phyloP scores from a whole-genome alignment of 64 coral and sea anemone genomes.

The Catalaphyllia jardinei region DNA sequence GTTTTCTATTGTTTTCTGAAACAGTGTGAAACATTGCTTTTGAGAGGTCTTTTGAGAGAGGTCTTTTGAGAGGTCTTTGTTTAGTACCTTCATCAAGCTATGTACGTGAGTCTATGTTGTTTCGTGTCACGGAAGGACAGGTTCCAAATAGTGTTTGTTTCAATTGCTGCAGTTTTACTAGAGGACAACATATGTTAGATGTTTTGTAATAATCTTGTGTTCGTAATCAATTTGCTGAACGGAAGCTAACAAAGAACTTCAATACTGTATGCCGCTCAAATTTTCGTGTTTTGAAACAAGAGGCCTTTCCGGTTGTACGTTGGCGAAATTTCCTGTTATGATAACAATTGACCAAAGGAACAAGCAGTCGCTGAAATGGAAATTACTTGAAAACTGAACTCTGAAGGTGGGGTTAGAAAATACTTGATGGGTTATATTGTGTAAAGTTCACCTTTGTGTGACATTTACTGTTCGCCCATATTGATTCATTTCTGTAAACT shows the following conservation, averaged over 20 bases:
- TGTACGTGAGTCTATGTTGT: no score
- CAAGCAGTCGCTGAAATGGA: neutral
- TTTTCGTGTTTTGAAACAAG: constrained; percentile 13
- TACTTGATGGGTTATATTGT: neutral
- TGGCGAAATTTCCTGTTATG: neutral
- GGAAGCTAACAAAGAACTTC: constrained; percentile 15
- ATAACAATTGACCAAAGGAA: constrained; percentile 6
- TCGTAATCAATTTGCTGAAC: constrained; percentile 24
- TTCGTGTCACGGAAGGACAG: constrained; percentile 9
- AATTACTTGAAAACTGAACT: neutral
- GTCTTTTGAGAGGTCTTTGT: neutral
- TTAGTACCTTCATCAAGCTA: neutral
- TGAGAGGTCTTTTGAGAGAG: neutral
- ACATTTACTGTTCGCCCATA: neutral
- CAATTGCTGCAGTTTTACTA: neutral
- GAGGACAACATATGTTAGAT: neutral
- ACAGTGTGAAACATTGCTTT: neutral
- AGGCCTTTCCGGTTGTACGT: constrained; percentile 12
- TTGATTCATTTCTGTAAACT: neutral
- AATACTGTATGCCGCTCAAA: neutral
- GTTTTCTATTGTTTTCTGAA: neutral
- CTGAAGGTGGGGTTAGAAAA: neutral
- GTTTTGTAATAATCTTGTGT: neutral
- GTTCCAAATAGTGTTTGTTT: neutral
- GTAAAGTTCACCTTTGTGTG: neutral